Evolutionary conservation across 2,888 invertebrate species (phyloP).

Genomic region (Schrankia costaestrigalis): DNA sequence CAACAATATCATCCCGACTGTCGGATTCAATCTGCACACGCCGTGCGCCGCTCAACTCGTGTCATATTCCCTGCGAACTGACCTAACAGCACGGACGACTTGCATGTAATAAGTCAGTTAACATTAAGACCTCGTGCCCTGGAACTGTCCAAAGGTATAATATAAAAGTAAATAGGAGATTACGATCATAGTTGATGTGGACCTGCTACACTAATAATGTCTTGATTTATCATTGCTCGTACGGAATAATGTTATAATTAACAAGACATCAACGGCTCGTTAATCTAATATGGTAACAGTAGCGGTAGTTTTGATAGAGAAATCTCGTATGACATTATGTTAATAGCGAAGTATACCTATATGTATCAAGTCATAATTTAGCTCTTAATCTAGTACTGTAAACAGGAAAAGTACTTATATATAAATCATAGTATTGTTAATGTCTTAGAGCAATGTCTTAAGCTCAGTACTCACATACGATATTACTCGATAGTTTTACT

Average conservation of each 20-base stretch:
- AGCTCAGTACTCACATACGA: no score
- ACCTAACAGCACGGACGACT: conserved; percentile 34
- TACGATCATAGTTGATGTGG: conserved; percentile 16
- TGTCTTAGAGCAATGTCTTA: no score
- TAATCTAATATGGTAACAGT: conserved; percentile 19
- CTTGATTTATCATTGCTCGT: conserved; percentile 37
- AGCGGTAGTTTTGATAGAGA: conserved; percentile 23
- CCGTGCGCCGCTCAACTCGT: conserved; percentile 49
- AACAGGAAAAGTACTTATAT: no score
- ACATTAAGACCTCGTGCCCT: conserved; percentile 47
- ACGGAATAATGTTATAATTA: conserved; percentile 34
- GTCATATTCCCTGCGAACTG: conserved; percentile 43
- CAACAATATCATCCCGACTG: conserved; percentile 72
- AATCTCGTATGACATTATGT: not conserved
- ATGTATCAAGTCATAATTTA: no score
- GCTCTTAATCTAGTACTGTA: no score
- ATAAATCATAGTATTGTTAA: no score
- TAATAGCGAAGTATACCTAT: no score
- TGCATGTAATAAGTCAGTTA: conserved; percentile 39
- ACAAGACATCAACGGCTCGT: conserved; percentile 29
- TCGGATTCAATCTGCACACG: conserved; percentile 66
- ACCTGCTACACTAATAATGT: conserved; percentile 32
- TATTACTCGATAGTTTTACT: no score
- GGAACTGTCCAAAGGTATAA: conserved; percentile 31
- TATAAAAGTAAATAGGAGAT: conserved; percentile 32